Evolutionary conservation across 2,888 invertebrate species (phyloP), one percentile per base, ranked within the genome.

Genomic region (Anthrax anthrax): DNA sequence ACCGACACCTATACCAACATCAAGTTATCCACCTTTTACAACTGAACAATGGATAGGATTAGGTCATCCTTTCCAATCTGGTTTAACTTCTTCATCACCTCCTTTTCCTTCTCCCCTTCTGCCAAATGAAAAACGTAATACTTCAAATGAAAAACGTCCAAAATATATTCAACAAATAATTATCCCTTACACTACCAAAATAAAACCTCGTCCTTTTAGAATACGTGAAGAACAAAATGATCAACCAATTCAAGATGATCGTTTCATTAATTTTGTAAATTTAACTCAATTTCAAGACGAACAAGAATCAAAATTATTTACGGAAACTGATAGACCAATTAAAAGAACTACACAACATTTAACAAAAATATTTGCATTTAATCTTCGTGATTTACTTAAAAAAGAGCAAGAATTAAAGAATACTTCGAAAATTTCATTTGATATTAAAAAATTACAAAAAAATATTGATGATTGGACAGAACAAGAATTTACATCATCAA

Each of bases 381-480:
- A 76, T 59, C 65, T 76, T 10, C 64, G 70, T 29, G 74, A 75
- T 50, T 59, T 76, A 18, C 58, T 75, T 1, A 65, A 65, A 46
- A 66, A 65, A 6, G 71, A 72, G 48, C 62, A 68, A 36, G 64
- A 65, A 41, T 50, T 52, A 0, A 59, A 58, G 41, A 54, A 58
- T 10, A 54, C 54, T 39, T 55, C 57, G 12, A 47, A 52, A 18
- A 42, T 18, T 10, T 39, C 78, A 0, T 81, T 84, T 56, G 85
- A 87, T 59, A 75, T 85, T 14, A 74, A 78, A 14, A 77, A 79
- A 58, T 67, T 88, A 36, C 87, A 87, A 60, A 83, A 84, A 55
- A 86, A 83, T 54, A 88, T 88, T 47, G 85, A 88, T 56, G 81
- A 81, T 51, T 88, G 88, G 88, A 88, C 87, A 1, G 80, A 80